These are phyloP conservation scores for Drosophila borealis DNA, from an alignment of 2,888 invertebrate species.

Conservation along the genomic window DNA sequence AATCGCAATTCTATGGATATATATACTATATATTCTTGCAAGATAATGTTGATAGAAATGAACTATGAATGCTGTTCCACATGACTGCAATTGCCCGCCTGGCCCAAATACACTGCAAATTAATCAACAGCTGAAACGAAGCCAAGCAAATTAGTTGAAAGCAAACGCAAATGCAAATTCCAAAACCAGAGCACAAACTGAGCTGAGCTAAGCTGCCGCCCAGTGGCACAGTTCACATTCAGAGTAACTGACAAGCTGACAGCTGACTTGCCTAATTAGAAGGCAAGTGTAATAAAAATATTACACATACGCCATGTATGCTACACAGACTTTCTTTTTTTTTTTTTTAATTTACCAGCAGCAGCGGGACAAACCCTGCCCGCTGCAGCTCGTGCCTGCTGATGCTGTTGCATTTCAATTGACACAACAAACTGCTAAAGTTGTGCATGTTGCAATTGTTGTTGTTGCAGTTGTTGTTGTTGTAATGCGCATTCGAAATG, in stretches of 20 bases:
- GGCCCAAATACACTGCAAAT: constrained; percentile 71
- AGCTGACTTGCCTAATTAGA: constrained; percentile 73
- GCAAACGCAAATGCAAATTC: constrained; percentile 61
- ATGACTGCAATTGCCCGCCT: constrained; percentile 44
- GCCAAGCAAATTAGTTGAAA: constrained; percentile 73
- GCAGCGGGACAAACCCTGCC: constrained; percentile 25
- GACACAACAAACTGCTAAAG: constrained; percentile 68
- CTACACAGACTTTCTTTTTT: constrained; percentile 28
- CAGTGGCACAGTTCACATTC: constrained; percentile 55
- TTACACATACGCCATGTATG: constrained; percentile 78
- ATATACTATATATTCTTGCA: background rate
- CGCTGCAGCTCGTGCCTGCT: constrained; percentile 20
- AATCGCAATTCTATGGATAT: no score
- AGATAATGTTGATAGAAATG: constrained; percentile 8
- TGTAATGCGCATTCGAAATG: constrained; percentile 81
- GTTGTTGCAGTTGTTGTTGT: constrained; percentile 49
- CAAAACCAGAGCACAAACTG: background rate
- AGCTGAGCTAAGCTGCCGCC: constrained; percentile 11
- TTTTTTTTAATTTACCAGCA: constrained; percentile 69
- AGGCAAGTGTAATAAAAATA: constrained; percentile 79
- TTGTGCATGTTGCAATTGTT: constrained; percentile 33
- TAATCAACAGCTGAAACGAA: constrained; percentile 63
- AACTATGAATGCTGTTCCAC: constrained; percentile 26
- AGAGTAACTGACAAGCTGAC: constrained; percentile 60
- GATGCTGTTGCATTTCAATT: constrained; percentile 74